A percentile compares a stretch with the other conserved stretches of the same genome.
phyloP scores from a whole-genome alignment of 2,888 invertebrate species.

The Norana najaformis region DNA sequence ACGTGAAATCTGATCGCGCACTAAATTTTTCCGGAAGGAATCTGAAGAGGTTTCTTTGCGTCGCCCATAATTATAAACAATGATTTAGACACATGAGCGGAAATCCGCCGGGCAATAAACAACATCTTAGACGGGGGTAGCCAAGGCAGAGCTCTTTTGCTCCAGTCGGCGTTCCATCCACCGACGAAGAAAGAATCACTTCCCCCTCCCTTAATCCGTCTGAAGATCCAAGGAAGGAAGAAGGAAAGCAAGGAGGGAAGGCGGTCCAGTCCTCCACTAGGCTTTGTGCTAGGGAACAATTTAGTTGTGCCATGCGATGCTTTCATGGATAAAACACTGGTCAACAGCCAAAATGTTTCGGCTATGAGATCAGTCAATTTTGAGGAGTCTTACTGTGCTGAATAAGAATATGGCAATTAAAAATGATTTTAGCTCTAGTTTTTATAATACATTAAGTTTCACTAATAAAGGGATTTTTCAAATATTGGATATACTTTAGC shows the following conservation, averaged over 20 bases:
- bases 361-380: too few relatives aligned
- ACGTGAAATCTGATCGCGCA: slow-evolving; percentile 13
- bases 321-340: too few relatives aligned
- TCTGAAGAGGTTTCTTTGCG: neutral
- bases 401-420: too few relatives aligned
- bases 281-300: neutral
- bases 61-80: too few relatives aligned
- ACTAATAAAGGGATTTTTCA: too few relatives aligned
- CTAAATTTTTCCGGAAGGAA: neutral
- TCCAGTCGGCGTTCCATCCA: neutral
- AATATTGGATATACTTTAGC: too few relatives aligned
- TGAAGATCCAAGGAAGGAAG: neutral
- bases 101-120: neutral
- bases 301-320: neutral
- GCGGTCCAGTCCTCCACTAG: neutral
- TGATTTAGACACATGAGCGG: neutral
- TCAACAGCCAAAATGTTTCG: too few relatives aligned
- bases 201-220: neutral
- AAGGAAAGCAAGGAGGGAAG: neutral
- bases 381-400: too few relatives aligned
- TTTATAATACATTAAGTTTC: too few relatives aligned
- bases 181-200: neutral
- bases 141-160: neutral
- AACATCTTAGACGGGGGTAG: neutral
- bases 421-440: too few relatives aligned